A percentile compares a stretch with the other conserved stretches of the same genome.
These are phyloP conservation scores for Wasmannia auropunctata DNA, from an alignment of 1,140 invertebrate genomes.

Conservation along the genomic window DNA sequence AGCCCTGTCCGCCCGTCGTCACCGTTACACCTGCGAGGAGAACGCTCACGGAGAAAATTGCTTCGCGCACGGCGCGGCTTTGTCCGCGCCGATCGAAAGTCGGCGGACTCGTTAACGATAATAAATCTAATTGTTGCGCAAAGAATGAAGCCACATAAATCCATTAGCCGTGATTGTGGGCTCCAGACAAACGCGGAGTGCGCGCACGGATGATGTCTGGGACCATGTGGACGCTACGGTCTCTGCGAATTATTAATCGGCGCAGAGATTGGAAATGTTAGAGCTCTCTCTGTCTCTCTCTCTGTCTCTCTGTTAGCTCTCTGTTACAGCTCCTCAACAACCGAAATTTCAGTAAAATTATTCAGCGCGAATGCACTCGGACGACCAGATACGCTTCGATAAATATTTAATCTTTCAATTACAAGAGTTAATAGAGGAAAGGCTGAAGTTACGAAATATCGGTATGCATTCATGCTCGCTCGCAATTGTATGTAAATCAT, in stretches of 20 bases:
- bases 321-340: slow-evolving; percentile 30
- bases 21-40: slow-evolving; percentile 60
- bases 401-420: slow-evolving; percentile 48
- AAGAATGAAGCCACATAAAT: slow-evolving; percentile 51
- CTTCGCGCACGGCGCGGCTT: slow-evolving; percentile 61
- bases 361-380: slow-evolving; percentile 11
- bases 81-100: slow-evolving; percentile 68
- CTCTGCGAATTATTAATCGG: slow-evolving; percentile 52
- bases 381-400: slow-evolving; percentile 3
- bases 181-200: slow-evolving; percentile 26
- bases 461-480: background rate
- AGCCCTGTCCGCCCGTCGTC: slow-evolving; percentile 44
- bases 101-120: slow-evolving; percentile 63
- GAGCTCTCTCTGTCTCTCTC: background rate
- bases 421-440: background rate
- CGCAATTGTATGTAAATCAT: background rate
- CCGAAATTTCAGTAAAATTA: slow-evolving; percentile 37
- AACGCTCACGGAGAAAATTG: slow-evolving; percentile 64
- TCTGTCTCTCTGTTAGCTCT: slow-evolving; percentile 11
- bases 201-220: slow-evolving; percentile 29
- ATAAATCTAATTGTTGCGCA: slow-evolving; percentile 64
- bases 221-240: background rate
- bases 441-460: slow-evolving; percentile 20
- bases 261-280: slow-evolving; percentile 48
- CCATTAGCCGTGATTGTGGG: slow-evolving; percentile 54